Conservation (phyloP, 2,888 invertebrate species). For the Plebejus melissa region DNA sequence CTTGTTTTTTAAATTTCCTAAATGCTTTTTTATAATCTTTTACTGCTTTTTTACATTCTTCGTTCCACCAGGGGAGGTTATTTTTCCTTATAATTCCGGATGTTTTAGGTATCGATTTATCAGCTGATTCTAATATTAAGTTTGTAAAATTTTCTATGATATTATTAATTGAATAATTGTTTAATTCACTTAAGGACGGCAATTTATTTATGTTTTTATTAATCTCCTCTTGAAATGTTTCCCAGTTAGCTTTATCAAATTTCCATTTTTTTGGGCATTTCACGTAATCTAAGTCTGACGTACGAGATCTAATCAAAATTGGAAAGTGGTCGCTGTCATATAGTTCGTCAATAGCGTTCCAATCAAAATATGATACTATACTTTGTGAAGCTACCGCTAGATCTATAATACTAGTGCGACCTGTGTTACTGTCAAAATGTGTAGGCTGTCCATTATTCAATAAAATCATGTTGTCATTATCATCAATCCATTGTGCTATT, state of each 20-base stretch:
- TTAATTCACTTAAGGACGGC: background rate
- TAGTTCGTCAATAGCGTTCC: too few relatives aligned
- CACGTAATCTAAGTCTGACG: background rate
- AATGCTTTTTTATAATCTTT: background rate
- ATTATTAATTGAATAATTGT: too few relatives aligned
- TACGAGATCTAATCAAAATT: background rate
- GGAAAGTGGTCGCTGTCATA: background rate
- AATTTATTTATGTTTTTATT: background rate
- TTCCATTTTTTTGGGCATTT: slow-evolving; percentile 6
- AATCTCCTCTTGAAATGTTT: background rate
- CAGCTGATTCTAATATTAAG: slow-evolving; percentile 4
- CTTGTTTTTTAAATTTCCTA: slow-evolving; percentile 2
- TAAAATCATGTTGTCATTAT: too few relatives aligned
- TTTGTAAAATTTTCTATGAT: too few relatives aligned
- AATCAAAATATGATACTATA: too few relatives aligned
- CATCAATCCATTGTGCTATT: too few relatives aligned
- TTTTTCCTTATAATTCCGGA: background rate
- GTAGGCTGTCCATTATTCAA: too few relatives aligned
- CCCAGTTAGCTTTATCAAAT: background rate
- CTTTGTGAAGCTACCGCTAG: too few relatives aligned
- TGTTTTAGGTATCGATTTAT: background rate
- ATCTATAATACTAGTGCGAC: too few relatives aligned
- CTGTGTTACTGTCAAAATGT: too few relatives aligned
- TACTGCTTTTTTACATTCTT: slow-evolving; percentile 7
- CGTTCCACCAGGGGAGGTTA: slow-evolving; percentile 1